phyloP scores from a whole-genome alignment of 2,888 invertebrate genomes.

The Fragum whitleyi region DNA sequence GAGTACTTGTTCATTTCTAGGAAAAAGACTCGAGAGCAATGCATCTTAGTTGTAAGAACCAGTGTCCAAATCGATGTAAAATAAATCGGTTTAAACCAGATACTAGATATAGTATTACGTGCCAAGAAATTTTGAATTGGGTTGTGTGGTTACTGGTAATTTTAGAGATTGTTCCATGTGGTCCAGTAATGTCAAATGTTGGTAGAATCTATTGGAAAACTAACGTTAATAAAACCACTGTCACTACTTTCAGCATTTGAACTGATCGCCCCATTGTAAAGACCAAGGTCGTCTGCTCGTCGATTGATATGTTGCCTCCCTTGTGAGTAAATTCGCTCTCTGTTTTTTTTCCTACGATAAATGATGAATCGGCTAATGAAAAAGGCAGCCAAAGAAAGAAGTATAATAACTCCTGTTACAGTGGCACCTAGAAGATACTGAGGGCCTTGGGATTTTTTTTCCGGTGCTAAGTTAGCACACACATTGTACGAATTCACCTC shows the following conservation, averaged over 20 bases:
- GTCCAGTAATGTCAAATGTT: too few relatives aligned
- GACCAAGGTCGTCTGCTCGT: neutral
- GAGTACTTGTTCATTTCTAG: too few relatives aligned
- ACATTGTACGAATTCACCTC: neutral
- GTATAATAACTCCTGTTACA: neutral
- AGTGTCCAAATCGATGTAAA: too few relatives aligned
- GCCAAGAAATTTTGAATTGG: too few relatives aligned
- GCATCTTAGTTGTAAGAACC: too few relatives aligned
- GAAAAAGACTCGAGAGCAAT: too few relatives aligned
- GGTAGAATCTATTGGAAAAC: neutral
- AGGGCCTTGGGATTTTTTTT: too few relatives aligned
- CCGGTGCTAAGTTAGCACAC: neutral
- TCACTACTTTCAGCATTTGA: neutral
- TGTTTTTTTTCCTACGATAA: neutral
- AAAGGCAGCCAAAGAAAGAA: neutral
- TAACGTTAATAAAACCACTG: neutral
- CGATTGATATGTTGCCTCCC: neutral
- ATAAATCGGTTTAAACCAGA: too few relatives aligned
- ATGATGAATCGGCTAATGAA: neutral
- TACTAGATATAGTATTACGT: too few relatives aligned
- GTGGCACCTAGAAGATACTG: too few relatives aligned
- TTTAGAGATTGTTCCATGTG: too few relatives aligned
- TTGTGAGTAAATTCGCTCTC: neutral
- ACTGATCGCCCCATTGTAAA: neutral
- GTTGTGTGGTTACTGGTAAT: too few relatives aligned